Evolutionary conservation across 1,140 invertebrate genomes (phyloP).

Genomic region (Cephus cinctus): DNA sequence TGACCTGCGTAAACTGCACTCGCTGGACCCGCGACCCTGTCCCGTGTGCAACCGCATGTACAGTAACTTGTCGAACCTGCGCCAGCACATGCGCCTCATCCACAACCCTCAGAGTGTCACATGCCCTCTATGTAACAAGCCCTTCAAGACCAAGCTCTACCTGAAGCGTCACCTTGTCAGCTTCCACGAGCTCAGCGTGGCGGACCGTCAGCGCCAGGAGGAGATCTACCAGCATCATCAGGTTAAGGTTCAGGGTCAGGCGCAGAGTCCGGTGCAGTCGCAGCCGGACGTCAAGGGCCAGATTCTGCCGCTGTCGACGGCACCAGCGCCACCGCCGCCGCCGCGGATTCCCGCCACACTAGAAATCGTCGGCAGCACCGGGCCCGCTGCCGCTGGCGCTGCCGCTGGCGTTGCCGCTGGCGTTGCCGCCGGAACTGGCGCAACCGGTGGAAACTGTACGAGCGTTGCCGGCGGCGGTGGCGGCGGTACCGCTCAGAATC

Average conservation of each 20-base stretch:
- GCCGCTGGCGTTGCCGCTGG: no score
- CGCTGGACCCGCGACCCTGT: constrained; percentile 69
- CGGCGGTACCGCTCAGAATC: no score
- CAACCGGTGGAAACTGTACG: no score
- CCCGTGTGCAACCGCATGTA: constrained; percentile 76
- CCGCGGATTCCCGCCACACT: no score
- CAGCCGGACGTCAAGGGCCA: constrained; percentile 28
- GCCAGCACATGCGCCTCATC: constrained; percentile 77
- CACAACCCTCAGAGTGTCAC: constrained; percentile 75
- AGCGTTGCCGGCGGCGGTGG: not conserved
- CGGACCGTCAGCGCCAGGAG: constrained; percentile 50
- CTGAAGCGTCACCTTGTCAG: constrained; percentile 68
- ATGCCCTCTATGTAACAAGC: constrained; percentile 72
- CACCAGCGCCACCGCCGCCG: constrained; percentile 20
- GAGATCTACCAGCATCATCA: constrained; percentile 51
- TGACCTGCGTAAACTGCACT: constrained; percentile 64
- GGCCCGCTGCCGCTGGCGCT: constrained; percentile 14
- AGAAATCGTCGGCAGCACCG: constrained; percentile 22
- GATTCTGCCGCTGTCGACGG: constrained; percentile 12
- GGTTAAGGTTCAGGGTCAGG: constrained; percentile 26
- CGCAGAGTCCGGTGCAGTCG: constrained; percentile 17
- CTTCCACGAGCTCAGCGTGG: constrained; percentile 58
- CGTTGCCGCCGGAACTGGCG: not conserved
- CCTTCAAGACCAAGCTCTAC: constrained; percentile 78
- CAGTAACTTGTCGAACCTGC: constrained; percentile 77